Evolutionary conservation across 1,140 invertebrate genomes (phyloP), one percentile per base, ranked within the genome.

Genomic region (Dendrolimus kikuchii): DNA sequence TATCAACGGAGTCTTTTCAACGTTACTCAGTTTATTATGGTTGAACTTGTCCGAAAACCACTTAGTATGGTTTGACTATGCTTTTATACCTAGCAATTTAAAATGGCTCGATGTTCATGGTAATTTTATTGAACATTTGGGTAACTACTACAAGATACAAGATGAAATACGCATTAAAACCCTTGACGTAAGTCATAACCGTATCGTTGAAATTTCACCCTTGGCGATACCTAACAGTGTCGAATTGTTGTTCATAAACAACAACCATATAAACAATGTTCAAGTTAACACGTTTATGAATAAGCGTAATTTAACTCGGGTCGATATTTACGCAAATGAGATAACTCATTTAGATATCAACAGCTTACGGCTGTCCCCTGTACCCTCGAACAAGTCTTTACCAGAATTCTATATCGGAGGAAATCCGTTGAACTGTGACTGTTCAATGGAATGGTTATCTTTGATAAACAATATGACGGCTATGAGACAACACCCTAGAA

Each of bases 391-490:
- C 40, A 91, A 92, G 61, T 89, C 91, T 0, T 78, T 96, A 56
- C 95, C 95, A 1, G 95, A 96, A 80, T 95, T 96, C 78, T 96
- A 95, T 74, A 89, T 96, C 55, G 95, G 95, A 49, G 95, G 95
- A 40, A 97, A 97, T 86, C 94, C 95, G 6, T 96, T 97, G 85
- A 91, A 95, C 68, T 97, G 95, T 74, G 95, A 97, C 77, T 97
- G 95, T 79, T 92, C 92, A 40, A 96, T 97, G 95, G 95, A 96
- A 71, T 97, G 95, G 95, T 77, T 98, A 66, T 94, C 95, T 54
- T 89, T 93, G 52, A 93, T 96, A 75, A 96, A 96, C 82, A 95
- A 94, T 77, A 92, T 95, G 89, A 94, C 92, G 51, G 90, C 91
- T 0, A 89, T 92, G 56, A 88, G 94, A 9, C 94, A 95, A 69